Evolutionary conservation across 2,888 invertebrate species (phyloP).

Genomic region (Andrena marginata): DNA sequence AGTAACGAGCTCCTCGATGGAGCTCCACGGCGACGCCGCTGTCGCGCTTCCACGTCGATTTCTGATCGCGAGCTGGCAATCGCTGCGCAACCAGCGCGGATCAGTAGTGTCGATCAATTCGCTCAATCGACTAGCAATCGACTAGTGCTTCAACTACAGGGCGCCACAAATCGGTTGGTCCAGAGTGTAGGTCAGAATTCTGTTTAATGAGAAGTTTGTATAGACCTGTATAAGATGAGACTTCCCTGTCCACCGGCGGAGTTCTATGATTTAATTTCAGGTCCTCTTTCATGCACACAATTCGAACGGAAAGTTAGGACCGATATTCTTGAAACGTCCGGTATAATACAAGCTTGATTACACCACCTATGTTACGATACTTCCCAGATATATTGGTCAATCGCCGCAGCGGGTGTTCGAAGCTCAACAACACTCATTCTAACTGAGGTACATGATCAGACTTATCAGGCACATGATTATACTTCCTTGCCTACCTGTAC

Average conservation of each 20-base stretch:
- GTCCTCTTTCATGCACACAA: no score
- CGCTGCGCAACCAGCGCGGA: not conserved
- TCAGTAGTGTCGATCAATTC: no score
- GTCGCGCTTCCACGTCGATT: not conserved
- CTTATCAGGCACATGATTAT: not conserved
- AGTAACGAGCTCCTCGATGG: slow-evolving; percentile 19
- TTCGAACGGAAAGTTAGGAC: no score
- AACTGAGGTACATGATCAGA: not conserved
- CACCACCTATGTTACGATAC: not conserved
- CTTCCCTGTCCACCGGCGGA: no score
- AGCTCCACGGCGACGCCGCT: not conserved
- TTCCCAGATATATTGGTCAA: not conserved
- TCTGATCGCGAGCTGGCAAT: not conserved
- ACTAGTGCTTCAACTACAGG: no score
- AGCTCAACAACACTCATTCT: not conserved
- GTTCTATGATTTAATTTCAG: no score
- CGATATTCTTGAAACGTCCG: not conserved
- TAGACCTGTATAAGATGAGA: no score
- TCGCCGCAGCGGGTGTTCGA: not conserved
- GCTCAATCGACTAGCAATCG: no score
- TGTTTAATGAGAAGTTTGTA: no score
- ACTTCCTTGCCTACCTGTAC: not conserved
- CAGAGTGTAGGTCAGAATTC: no score
- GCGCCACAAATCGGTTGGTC: no score
- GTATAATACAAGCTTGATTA: not conserved